Percentiles rank a stretch among this genome's conserved stretches.
phyloP scores from a whole-genome alignment of 1,140 invertebrate species.

The Sinella curviseta region DNA sequence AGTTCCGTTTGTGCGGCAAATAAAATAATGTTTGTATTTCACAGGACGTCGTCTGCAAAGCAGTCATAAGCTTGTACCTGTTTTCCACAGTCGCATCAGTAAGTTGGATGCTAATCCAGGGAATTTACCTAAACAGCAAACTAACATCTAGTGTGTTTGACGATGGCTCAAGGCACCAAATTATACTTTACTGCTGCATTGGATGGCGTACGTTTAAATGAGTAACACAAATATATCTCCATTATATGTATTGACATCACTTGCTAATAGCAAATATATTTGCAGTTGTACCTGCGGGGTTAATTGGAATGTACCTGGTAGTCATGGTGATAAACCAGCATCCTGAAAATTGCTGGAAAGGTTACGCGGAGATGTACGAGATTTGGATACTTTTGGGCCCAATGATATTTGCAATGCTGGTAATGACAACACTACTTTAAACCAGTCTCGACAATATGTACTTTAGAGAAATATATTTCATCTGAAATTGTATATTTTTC shows the following conservation, averaged over 20 bases:
- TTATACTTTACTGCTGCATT: neutral
- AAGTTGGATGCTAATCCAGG: conserved; percentile 65
- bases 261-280: too few species aligned
- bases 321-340: neutral
- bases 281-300: neutral
- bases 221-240: too few species aligned
- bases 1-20: too few species aligned
- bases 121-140: conserved; percentile 52
- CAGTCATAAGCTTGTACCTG: conserved; percentile 55
- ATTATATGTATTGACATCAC: too few species aligned
- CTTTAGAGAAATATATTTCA: too few species aligned
- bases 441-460: too few species aligned
- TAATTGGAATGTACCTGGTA: neutral
- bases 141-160: neutral
- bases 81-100: conserved; percentile 59
- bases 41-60: conserved; percentile 59
- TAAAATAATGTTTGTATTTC: conserved; percentile 22
- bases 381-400: neutral
- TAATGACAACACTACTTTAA: too few species aligned
- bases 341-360: neutral
- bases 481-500: too few species aligned
- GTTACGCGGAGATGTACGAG: neutral
- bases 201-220: neutral
- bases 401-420: neutral
- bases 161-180: neutral